Evolutionary conservation across 2,113 vertebrate genomes (phyloP).

Genomic region (Pontoporia blainvillei): DNA sequence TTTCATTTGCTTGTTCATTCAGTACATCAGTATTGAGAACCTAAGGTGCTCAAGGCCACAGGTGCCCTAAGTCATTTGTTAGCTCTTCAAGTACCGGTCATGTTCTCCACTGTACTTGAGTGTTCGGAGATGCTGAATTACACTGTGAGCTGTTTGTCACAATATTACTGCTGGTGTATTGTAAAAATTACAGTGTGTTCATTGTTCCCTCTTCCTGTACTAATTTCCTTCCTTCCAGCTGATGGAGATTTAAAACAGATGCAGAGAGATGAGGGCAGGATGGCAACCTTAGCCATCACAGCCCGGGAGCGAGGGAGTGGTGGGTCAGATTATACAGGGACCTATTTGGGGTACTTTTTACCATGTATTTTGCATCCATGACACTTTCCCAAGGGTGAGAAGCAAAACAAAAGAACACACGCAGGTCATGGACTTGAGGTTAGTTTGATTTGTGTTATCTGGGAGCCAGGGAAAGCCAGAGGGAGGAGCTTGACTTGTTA

Average conservation of each 20-base stretch:
- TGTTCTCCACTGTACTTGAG: background rate
- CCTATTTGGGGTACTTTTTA: background rate
- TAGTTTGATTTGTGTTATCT: background rate
- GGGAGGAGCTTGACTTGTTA: background rate
- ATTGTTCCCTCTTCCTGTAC: background rate
- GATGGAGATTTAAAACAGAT: constrained; percentile 2
- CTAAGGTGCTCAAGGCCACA: background rate
- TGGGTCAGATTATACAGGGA: background rate
- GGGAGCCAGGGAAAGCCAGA: background rate
- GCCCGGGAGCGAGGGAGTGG: background rate
- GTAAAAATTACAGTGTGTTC: constrained; percentile 52
- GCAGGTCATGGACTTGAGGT: background rate
- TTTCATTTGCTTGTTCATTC: background rate
- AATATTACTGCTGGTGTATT: constrained; percentile 64
- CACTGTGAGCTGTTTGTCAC: constrained; percentile 61
- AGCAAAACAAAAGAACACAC: background rate
- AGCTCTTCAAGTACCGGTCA: background rate
- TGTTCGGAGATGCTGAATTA: constrained; percentile 25
- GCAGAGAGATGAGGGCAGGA: background rate
- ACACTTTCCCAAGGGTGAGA: background rate
- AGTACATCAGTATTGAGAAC: background rate
- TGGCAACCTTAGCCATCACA: background rate
- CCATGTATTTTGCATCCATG: background rate
- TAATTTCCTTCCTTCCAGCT: constrained; percentile 28
- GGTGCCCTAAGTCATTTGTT: background rate